A percentile compares a stretch with the other conserved stretches of the same genome.
Conservation (phyloP, 92 coral and sea anemone genomes). For the Scolanthus callimorphus region DNA sequence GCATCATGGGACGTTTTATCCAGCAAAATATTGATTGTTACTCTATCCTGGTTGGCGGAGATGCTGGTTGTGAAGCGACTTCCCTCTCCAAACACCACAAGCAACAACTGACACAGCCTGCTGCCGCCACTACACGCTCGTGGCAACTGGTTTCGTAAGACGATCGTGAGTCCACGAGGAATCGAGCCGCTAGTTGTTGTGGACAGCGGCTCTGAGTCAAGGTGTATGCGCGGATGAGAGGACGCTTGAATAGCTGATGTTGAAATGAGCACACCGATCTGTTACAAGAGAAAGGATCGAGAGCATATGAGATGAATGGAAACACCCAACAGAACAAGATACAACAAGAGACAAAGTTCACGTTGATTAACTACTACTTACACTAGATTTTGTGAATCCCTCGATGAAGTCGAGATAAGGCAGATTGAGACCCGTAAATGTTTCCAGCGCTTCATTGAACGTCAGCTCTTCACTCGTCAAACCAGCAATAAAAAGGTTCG, state of each 20-base stretch:
- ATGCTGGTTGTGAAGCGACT: slow-evolving; percentile 43
- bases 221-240: slow-evolving; percentile 37
- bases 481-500: slow-evolving; percentile 66
- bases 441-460: slow-evolving; percentile 51
- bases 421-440: slow-evolving; percentile 52
- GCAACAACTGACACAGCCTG: slow-evolving; percentile 56
- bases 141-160: slow-evolving; percentile 48
- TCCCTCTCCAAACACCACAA: slow-evolving; percentile 67
- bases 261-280: slow-evolving; percentile 89
- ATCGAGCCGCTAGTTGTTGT: slow-evolving; percentile 46
- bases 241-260: slow-evolving; percentile 36
- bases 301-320: too few species aligned
- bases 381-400: slow-evolving; percentile 35
- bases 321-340: too few species aligned
- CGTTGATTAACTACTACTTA: too few species aligned
- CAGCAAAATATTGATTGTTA: slow-evolving; percentile 4
- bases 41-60: slow-evolving; percentile 11
- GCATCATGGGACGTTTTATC: slow-evolving; percentile 24
- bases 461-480: slow-evolving; percentile 59
- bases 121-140: slow-evolving; percentile 35
- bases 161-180: slow-evolving; percentile 77
- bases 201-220: slow-evolving; percentile 63
- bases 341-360: too few species aligned
- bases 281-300: too few species aligned
- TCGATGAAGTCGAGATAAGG: slow-evolving; percentile 68